Base-by-base conservation (phyloP, 2,888 invertebrate species). In the Drosophila acutilabella region DNA sequence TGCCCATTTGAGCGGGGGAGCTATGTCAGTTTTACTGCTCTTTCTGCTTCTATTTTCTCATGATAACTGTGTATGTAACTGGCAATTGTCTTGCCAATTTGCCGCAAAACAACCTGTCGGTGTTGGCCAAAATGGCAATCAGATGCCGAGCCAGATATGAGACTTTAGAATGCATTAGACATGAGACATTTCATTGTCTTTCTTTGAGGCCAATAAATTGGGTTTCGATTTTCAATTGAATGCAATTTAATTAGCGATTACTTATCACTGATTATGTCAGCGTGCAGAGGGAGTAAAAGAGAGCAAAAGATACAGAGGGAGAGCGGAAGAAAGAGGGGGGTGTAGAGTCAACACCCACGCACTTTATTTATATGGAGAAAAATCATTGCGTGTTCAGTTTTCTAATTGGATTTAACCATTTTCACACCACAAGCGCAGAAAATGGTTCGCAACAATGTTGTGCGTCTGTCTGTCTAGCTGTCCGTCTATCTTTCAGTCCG, bases 41-140 rank as follows among this genome's bases (percentile, higher is more conserved):
- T 36, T 36, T 26, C 74, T 48, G 71, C 61, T 70, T 74, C 74
- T 70, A 70, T 68, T 64, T 64, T 64, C 47, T 64, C 83, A 87
- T 83, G 87, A 85, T 86, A 85, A 86, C 86, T 85, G 80, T 85
- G 80, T 79, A 57, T 36, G 44, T 41, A 66, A 60, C 62, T 51
- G 18, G 78, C 86, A 86, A 83, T 85, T 85, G 85, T 85, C 83
- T 85, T 85, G 85, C 85, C 85, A 85, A 79, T 80, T 79, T 78
- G 79, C 79, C 78, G 79, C 59, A 65, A 72, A 75, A 81, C 85
- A 85, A 88, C 88, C 88, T 85, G 84, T 87, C 85, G 81, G 47
- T 6, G 41, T 54, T 67, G 80, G 82, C 82, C 78, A 80, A 87
- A 84, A 84, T 76, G 80, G 81, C 65, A 59, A 72, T 69, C 72